Conservation (phyloP, 2,797 vertebrate species). For the Xiphophorus birchmanni region DNA sequence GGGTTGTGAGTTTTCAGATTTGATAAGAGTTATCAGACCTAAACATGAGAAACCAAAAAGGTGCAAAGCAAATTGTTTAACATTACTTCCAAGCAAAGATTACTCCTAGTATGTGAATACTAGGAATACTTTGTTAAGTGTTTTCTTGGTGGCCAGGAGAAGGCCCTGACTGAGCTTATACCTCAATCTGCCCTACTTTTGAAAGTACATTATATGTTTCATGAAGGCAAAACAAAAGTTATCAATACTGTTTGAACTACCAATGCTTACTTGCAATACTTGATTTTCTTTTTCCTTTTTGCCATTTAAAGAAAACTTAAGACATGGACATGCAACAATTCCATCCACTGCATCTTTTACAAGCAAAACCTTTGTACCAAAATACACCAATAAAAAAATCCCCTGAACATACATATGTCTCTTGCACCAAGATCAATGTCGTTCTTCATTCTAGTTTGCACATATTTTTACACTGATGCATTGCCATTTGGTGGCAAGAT, state of each 20-base stretch:
- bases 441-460: slow-evolving; percentile 1
- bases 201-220: not conserved
- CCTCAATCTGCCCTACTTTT: not conserved
- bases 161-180: not conserved
- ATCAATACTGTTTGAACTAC: not conserved
- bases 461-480: not conserved
- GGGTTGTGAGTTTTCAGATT: not conserved
- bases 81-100: not conserved
- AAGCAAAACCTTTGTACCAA: not conserved
- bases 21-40: not conserved
- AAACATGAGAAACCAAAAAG: not conserved
- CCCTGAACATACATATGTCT: slow-evolving; percentile 6
- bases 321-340: not conserved
- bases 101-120: not conserved
- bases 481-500: slow-evolving; percentile 48
- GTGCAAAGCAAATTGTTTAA: not conserved
- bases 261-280: not conserved
- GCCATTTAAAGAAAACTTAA: not conserved
- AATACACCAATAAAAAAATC: not conserved
- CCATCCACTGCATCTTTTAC: not conserved
- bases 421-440: slow-evolving; percentile 33
- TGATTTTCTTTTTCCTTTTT: not conserved
- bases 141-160: not conserved
- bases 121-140: not conserved
- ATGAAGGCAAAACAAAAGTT: not conserved